Evolutionary conservation across 2,797 vertebrate genomes (phyloP), one percentile per base, ranked within the genome.

Genomic region (Girardinus metallicus): DNA sequence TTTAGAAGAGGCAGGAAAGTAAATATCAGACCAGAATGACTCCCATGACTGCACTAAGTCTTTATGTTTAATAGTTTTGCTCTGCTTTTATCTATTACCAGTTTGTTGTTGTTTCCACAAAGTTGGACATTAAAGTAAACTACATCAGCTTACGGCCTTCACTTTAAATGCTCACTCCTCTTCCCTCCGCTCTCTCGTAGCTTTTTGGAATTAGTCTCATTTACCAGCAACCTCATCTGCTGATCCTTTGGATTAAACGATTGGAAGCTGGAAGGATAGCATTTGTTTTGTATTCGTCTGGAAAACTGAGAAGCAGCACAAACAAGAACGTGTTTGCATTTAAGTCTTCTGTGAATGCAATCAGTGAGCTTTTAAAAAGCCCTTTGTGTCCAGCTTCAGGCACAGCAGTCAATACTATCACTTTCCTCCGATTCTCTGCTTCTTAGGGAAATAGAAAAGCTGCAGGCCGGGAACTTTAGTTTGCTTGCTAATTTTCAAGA

Each of bases 1-100:
- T 81, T 88, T 81, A 88, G 75, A 64, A 41, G 82, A 86, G 81
- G n/a, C 81, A 86, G 57, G 43, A 79, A 89, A 91, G 82, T 85
- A 91, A 92, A 93, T 82, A 90, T 80, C 46, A 85, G 80, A 86
- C 88, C 88, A 89, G 86, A 89, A 88, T 79, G 83, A 91, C 84
- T 91, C 90, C 90, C 92, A 86, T 89, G 90, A 88, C 86, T 90
- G 91, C 87, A 77, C 85, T 91, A 88, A 89, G 84, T 90, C 91
- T 85, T 84, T 78, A 72, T 80, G 60, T 86, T 91, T 88, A 88
- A 85, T 85, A 85, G 84, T 75, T 73, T 79, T 83, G 76, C 85
- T 55, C 53, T 47, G 74, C 73, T 71, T 77, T 85, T 81, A 78
- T 86, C 89, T 82, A 90, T 91, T 79, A 87, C 62, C 82, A 76